These are phyloP conservation scores for Venusia cambrica DNA, from an alignment of 2,888 invertebrate species.

Conservation along the genomic window DNA sequence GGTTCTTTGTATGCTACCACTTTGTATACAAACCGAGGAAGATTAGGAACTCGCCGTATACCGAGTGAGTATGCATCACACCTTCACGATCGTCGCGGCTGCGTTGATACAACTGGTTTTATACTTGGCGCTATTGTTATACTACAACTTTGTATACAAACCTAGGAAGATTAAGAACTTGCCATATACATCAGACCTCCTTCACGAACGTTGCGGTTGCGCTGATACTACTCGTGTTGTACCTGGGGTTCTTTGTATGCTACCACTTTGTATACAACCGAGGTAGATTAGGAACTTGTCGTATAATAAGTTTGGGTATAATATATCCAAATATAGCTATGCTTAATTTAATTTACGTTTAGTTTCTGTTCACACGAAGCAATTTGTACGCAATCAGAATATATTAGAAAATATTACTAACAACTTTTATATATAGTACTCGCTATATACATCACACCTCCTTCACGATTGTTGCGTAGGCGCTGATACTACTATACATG, in stretches of 20 bases:
- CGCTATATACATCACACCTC: too few species aligned
- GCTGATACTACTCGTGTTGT: slow-evolving; percentile 39
- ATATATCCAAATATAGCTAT: too few species aligned
- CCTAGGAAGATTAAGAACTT: slow-evolving; percentile 32
- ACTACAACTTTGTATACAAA: slow-evolving; percentile 48
- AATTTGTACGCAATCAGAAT: too few species aligned
- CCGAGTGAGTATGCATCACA: slow-evolving; percentile 51
- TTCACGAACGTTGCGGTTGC: slow-evolving; percentile 39
- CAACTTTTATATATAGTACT: too few species aligned
- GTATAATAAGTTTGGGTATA: slow-evolving; percentile 53
- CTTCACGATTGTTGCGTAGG: slow-evolving; percentile 36
- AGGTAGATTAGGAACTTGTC: slow-evolving; percentile 30
- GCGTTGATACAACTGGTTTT: slow-evolving; percentile 38
- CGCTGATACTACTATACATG: slow-evolving; percentile 44
- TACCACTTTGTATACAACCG: slow-evolving; percentile 46
- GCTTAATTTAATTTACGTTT: too few species aligned
- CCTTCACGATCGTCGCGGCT: slow-evolving; percentile 37
- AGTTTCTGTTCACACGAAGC: too few species aligned
- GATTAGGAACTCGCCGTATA: slow-evolving; percentile 35
- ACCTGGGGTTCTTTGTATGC: slow-evolving; percentile 47
- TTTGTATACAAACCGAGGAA: slow-evolving; percentile 40
- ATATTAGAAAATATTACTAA: too few species aligned
- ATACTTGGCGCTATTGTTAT: slow-evolving; percentile 46
- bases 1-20: slow-evolving; percentile 51
- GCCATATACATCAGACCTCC: slow-evolving; percentile 43